phyloP scores from a whole-genome alignment of 2,113 vertebrate species.

The Collichthys lucidus region DNA sequence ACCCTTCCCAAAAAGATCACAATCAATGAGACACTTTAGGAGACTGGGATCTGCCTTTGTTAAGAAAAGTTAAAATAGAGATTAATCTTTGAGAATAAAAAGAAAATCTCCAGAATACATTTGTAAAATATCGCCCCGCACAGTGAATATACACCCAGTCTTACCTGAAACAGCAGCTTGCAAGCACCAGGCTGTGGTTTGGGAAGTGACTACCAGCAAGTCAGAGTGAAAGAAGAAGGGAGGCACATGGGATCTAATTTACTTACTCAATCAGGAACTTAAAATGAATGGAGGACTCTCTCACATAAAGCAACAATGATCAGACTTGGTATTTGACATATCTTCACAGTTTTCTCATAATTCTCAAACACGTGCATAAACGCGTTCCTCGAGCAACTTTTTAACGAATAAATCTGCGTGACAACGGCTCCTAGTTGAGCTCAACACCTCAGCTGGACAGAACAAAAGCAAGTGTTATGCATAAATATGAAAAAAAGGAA shows the following conservation, averaged over 20 bases:
- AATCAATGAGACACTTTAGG: not conserved
- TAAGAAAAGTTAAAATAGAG: not conserved
- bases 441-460: too few relatives aligned
- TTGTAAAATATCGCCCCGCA: not conserved
- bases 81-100: not conserved
- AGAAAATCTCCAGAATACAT: not conserved
- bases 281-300: not conserved
- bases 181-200: not conserved
- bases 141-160: not conserved
- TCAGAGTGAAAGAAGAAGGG: slow-evolving; percentile 60
- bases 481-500: too few relatives aligned
- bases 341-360: not conserved
- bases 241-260: slow-evolving; percentile 54
- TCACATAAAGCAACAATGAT: slow-evolving; percentile 4
- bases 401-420: too few relatives aligned
- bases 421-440: too few relatives aligned
- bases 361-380: too few relatives aligned
- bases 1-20: not conserved
- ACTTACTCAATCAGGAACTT: slow-evolving; percentile 64
- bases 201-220: not conserved
- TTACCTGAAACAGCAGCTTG: slow-evolving; percentile 52
- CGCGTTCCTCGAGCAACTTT: too few relatives aligned
- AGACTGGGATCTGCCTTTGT: not conserved
- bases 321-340: not conserved
- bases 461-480: too few relatives aligned